Percentiles rank a stretch among this genome's conserved stretches.
phyloP scores from a whole-genome alignment of 1,140 invertebrate genomes.

The Cotesia vestalis region DNA sequence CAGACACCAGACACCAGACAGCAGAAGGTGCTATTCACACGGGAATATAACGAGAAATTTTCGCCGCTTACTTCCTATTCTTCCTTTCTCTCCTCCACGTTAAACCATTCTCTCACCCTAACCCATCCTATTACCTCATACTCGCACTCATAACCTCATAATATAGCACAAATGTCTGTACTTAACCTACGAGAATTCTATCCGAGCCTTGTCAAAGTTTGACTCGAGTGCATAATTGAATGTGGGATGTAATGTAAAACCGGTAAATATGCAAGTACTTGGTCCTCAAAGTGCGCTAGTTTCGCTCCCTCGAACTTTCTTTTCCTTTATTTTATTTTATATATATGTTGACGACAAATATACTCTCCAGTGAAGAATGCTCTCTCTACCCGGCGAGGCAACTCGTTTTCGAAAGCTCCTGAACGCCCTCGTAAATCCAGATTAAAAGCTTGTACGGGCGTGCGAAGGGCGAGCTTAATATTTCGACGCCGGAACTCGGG shows the following conservation, averaged over 20 bases:
- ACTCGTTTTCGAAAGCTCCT: constrained; percentile 31
- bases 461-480: constrained; percentile 29
- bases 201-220: constrained; percentile 19
- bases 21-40: constrained; percentile 20
- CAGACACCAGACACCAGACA: constrained; percentile 1
- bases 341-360: too few relatives aligned
- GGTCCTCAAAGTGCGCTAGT: constrained; percentile 6
- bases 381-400: constrained; percentile 7
- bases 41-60: constrained; percentile 17
- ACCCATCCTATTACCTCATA: background rate
- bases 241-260: background rate
- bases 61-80: too few relatives aligned
- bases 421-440: constrained; percentile 30
- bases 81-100: too few relatives aligned
- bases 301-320: constrained; percentile 10
- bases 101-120: too few relatives aligned
- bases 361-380: background rate
- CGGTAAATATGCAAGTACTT: constrained; percentile 23
- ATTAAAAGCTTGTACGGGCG: constrained; percentile 29
- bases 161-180: background rate
- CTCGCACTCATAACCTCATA: background rate
- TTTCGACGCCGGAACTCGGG: constrained; percentile 14
- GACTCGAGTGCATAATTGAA: constrained; percentile 14
- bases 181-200: constrained; percentile 3
- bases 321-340: background rate